Base-by-base conservation (phyloP, 2,888 invertebrate species). In the Ellobium chinense region DNA sequence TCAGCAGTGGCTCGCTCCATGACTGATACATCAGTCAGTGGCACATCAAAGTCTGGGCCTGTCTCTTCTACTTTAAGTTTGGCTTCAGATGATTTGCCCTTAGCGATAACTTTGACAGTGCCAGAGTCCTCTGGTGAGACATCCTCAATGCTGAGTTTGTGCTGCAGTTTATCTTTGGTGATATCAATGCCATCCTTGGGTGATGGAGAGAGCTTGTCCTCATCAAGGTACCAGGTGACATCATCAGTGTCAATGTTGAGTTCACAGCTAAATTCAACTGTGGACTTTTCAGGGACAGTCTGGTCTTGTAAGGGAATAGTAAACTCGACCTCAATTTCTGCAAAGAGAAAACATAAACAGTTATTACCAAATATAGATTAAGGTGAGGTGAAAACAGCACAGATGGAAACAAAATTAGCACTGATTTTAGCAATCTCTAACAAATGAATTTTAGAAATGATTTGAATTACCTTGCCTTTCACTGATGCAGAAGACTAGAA, bases 291-390 rank as follows among this genome's bases (percentile, higher is more conserved):
- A 12, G 69, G 81, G 4, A 83, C 84, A 7, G 80, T 78, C 96
- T 96, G 95, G 91, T 98, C 96, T 91, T 96, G 94, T 90, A 98
- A 94, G 78, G 96, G 95, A 27, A 95, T 95, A 79, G 96, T 96
- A 82, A 98, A 97, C 94, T 98, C 97, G 1, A 98, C 97, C 82
- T 98, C 97, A 85, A 98, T 93, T 94, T 98, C 95, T 79, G n/a
- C n/a, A n/a, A n/a, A n/a, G 60, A 34, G n/a, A 56, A n/a, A 9
- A 14, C 5, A 37, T 3, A 36, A n/a, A n/a, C n/a, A n/a, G n/a
- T n/a, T n/a, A n/a, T 46, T 46, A 7, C 18, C 46, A 46, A 7
- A 46, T 46, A 18, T 46, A 18, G 46, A 18, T 46, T 7, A 7
- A 46, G 18, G 18, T 12, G 46, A 46, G 46, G 46, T 12, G 18